phyloP scores from a whole-genome alignment of 2,797 vertebrate genomes.

The Enteromius afrohamiltoni region DNA sequence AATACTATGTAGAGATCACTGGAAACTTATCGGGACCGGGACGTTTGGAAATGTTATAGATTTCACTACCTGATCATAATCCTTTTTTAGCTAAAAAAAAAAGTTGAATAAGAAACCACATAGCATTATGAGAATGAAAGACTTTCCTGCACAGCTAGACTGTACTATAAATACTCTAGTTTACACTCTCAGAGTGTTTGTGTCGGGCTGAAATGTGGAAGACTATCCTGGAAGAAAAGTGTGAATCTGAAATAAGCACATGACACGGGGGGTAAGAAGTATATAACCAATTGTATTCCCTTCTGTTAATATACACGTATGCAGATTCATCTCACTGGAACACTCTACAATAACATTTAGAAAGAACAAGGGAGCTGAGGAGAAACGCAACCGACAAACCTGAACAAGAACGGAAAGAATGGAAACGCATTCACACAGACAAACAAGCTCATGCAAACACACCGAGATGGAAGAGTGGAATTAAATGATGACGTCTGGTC shows the following conservation, averaged over 20 bases:
- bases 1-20: neutral
- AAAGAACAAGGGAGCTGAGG: conserved; percentile 84
- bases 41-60: too few relatives aligned
- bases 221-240: neutral
- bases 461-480: neutral
- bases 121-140: neutral
- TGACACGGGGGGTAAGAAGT: conserved; percentile 79
- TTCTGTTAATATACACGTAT: conserved; percentile 89
- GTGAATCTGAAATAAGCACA: conserved; percentile 64
- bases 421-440: conserved; percentile 35
- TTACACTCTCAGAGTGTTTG: neutral
- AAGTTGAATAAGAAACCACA: neutral
- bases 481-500: conserved; percentile 37
- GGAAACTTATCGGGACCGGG: neutral
- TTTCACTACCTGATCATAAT: too few relatives aligned
- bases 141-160: neutral
- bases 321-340: conserved; percentile 87
- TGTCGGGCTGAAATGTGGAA: neutral
- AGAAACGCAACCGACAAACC: conserved; percentile 60
- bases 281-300: conserved; percentile 90
- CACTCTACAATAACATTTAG: conserved; percentile 90
- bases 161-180: neutral
- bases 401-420: conserved; percentile 42
- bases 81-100: neutral
- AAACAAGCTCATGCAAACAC: conserved; percentile 9